phyloP scores from a whole-genome alignment of 2,113 vertebrate genomes.

The Hemiscyllium ocellatum region DNA sequence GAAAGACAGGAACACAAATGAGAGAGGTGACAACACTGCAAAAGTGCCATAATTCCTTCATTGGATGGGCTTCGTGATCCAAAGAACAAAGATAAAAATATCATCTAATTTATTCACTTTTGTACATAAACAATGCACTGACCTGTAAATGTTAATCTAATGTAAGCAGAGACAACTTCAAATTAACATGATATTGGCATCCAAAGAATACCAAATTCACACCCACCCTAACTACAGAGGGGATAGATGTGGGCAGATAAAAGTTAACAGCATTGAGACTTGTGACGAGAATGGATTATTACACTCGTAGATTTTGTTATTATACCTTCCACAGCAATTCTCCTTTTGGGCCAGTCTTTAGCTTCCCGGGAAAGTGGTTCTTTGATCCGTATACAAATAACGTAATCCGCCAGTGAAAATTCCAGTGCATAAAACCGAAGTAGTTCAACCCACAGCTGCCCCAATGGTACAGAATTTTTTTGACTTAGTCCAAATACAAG shows the following conservation, averaged over 20 bases:
- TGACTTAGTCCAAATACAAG: conserved; percentile 62
- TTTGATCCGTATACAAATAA: conserved; percentile 77
- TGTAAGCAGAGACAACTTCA: neutral
- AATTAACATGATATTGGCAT: neutral
- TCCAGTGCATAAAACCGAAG: conserved; percentile 88
- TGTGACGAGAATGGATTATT: neutral
- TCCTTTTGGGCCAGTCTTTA: conserved; percentile 91
- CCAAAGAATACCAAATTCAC: neutral
- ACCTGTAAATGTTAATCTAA: too few species aligned
- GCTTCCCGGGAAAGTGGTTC: conserved; percentile 69
- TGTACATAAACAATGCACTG: neutral
- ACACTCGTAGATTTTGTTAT: neutral
- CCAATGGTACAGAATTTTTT: conserved; percentile 55
- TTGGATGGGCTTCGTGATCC: too few species aligned
- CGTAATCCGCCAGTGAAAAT: conserved; percentile 73
- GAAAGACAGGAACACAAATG: neutral
- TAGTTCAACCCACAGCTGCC: conserved; percentile 84
- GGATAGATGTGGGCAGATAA: too few species aligned
- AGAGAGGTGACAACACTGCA: neutral
- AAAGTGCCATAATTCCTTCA: neutral
- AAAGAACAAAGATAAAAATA: neutral
- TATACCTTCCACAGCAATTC: conserved; percentile 84
- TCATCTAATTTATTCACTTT: conserved; percentile 1
- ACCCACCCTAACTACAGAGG: neutral
- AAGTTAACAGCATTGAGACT: neutral